Conservation (phyloP, 2,113 vertebrate species). For the Silurus meridionalis region DNA sequence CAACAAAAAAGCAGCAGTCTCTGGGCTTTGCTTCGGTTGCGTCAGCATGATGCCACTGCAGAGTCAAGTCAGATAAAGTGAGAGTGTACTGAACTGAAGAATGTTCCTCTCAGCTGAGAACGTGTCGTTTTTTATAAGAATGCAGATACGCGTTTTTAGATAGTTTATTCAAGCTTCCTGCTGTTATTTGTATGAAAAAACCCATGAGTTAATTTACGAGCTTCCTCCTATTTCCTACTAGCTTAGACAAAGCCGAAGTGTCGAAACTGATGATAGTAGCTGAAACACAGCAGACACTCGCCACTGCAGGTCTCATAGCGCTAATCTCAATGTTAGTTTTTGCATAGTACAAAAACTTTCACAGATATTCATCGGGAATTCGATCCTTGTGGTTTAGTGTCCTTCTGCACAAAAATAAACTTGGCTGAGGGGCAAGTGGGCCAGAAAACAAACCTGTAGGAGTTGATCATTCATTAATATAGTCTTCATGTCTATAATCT, state of each 20-base stretch:
- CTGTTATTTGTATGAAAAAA: background rate
- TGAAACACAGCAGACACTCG: background rate
- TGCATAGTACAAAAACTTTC: background rate
- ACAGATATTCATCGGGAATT: background rate
- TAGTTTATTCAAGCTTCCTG: slow-evolving; percentile 1
- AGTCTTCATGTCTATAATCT: too few species aligned
- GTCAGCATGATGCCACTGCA: background rate
- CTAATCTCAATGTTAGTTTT: background rate
- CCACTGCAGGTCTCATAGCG: background rate
- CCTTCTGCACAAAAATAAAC: background rate
- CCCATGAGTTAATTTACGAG: background rate
- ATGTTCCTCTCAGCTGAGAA: background rate
- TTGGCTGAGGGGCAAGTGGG: background rate
- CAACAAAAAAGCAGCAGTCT: background rate
- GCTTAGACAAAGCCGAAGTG: background rate
- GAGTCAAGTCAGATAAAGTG: slow-evolving; percentile 2
- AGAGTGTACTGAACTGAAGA: slow-evolving; percentile 5
- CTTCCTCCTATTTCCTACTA: background rate
- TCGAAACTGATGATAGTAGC: background rate
- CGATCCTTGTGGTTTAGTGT: background rate
- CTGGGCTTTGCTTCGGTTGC: background rate
- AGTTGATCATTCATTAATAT: too few species aligned
- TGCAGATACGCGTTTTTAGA: background rate
- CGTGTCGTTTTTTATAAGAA: background rate
- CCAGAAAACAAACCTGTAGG: background rate